Conservation (phyloP, 2,888 invertebrate species). For the Plutella xylostella region DNA sequence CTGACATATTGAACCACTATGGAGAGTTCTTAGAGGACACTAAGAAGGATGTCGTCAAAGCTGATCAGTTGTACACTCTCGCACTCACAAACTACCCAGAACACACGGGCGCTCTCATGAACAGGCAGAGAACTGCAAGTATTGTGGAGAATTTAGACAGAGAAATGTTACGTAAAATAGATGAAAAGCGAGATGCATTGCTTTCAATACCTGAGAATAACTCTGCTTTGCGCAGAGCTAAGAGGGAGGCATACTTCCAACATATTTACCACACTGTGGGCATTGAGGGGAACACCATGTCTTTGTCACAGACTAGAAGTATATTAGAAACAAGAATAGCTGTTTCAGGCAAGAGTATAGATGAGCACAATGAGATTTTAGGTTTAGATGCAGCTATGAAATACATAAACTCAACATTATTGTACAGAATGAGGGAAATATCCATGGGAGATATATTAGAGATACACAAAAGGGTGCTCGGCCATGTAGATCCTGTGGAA, state of each 20-base stretch:
- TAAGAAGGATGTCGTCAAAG: conserved; percentile 85
- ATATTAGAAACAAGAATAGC: conserved; percentile 85
- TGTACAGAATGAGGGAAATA: conserved; percentile 82
- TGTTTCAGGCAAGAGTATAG: conserved; percentile 90
- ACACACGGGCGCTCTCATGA: conserved; percentile 82
- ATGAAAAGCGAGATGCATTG: conserved; percentile 85
- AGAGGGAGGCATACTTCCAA: conserved; percentile 94
- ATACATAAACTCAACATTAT: conserved; percentile 85
- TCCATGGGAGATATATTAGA: conserved; percentile 89
- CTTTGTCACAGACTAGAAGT: conserved; percentile 89
- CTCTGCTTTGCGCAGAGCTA: conserved; percentile 85
- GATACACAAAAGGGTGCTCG: conserved; percentile 92
- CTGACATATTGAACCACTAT: conserved; percentile 91
- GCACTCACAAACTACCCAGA: conserved; percentile 87
- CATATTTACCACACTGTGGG: conserved; percentile 98
- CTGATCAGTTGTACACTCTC: conserved; percentile 90
- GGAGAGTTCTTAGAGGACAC: conserved; percentile 93
- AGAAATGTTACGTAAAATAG: conserved; percentile 80
- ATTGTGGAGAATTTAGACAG: conserved; percentile 92
- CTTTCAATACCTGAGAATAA: conserved; percentile 84
- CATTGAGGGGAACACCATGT: conserved; percentile 98
- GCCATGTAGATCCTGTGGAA: conserved; percentile 93
- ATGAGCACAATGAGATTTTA: conserved; percentile 97
- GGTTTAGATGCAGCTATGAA: conserved; percentile 95
- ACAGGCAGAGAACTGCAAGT: conserved; percentile 86